These are phyloP conservation scores for Prionailurus viverrinus DNA, from an alignment of 2,113 vertebrate genomes.

Conservation along the genomic window DNA sequence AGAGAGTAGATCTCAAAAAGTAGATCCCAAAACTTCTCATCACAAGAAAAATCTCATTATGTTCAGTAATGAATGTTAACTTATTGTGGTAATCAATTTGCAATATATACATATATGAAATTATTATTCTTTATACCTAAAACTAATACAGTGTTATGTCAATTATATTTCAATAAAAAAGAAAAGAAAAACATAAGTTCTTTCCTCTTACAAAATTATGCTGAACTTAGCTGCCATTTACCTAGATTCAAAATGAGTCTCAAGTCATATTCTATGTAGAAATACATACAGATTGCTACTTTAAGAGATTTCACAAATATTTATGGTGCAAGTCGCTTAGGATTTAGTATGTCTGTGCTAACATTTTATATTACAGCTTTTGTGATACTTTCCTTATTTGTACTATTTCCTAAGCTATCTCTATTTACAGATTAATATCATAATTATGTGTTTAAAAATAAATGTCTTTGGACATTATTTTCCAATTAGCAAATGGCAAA, in stretches of 20 bases:
- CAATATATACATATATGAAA: not conserved
- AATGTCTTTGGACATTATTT: constrained; percentile 2
- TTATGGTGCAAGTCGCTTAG: not conserved
- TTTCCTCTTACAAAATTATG: not conserved
- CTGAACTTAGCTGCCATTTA: not conserved
- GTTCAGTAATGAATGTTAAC: not conserved
- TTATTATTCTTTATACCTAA: not conserved
- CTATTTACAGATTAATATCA: constrained; percentile 5
- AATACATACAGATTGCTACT: not conserved
- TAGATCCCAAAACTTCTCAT: not conserved
- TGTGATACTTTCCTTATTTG: not conserved
- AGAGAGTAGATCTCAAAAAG: not conserved
- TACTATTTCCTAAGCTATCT: constrained; percentile 4
- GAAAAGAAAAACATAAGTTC: not conserved
- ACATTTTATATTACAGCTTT: not conserved
- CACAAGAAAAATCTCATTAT: not conserved
- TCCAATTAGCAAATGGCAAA: not conserved
- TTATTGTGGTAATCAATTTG: not conserved
- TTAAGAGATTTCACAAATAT: constrained; percentile 20
- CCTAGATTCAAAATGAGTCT: not conserved
- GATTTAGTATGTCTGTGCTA: not conserved
- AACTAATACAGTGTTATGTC: not conserved
- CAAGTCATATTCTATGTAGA: constrained; percentile 17
- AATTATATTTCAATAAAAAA: not conserved
- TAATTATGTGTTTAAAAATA: not conserved